Evolutionary conservation across 2,888 invertebrate genomes (phyloP).

Genomic region (Scelioninae gen. 2): DNA sequence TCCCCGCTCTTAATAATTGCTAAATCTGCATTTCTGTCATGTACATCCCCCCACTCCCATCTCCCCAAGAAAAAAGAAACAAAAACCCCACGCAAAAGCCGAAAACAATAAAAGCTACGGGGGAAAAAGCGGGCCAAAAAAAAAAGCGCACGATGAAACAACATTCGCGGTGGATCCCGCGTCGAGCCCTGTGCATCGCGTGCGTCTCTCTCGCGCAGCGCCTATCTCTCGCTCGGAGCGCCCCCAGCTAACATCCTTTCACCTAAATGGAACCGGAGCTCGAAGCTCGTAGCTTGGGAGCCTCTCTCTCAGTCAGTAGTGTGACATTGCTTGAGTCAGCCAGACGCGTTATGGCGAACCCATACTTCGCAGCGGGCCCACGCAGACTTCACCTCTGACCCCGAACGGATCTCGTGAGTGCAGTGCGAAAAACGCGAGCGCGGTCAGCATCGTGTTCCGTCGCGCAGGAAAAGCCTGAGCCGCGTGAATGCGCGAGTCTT

Average conservation of each 20-base stretch:
- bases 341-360: constrained; percentile 51
- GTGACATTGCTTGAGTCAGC: constrained; percentile 72
- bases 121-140: too few species aligned
- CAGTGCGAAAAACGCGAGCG: constrained; percentile 29
- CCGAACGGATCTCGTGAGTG: constrained; percentile 33
- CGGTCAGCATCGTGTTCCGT: constrained; percentile 2
- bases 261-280: constrained; percentile 56
- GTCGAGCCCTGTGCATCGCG: constrained; percentile 49
- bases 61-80: too few species aligned
- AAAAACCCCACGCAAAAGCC: too few species aligned
- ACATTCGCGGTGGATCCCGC: constrained; percentile 6
- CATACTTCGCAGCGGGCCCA: constrained; percentile 26
- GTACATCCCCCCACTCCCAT: too few species aligned
- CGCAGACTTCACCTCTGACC: constrained; percentile 23
- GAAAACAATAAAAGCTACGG: too few species aligned
- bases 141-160: too few species aligned
- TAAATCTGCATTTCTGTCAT: too few species aligned
- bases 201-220: constrained; percentile 51
- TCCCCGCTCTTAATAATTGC: too few species aligned
- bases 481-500: constrained; percentile 34
- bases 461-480: constrained; percentile 16
- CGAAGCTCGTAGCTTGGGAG: constrained; percentile 53
- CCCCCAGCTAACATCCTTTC: constrained; percentile 60
- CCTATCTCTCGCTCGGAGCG: constrained; percentile 55
- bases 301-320: constrained; percentile 71